Evolutionary conservation across 2,113 vertebrate species (phyloP).

Genomic region (Neodontobutis hainanensis): DNA sequence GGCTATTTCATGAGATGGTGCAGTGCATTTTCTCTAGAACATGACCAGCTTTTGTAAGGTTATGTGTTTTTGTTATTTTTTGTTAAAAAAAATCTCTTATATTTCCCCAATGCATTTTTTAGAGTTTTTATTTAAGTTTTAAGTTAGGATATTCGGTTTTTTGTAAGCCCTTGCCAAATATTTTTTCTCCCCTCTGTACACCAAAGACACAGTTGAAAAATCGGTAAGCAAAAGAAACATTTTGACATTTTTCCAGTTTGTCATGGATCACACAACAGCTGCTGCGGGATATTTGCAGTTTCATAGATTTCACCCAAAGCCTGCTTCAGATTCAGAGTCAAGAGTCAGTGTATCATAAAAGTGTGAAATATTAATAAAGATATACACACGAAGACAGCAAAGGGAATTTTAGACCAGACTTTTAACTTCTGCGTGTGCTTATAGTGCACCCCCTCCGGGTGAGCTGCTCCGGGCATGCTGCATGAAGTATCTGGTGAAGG

Average conservation of each 20-base stretch:
- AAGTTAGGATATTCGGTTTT: too few relatives aligned
- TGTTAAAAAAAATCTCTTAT: too few relatives aligned
- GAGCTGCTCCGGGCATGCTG: slow-evolving; percentile 9
- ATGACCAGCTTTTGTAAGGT: background rate
- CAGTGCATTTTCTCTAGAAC: slow-evolving; percentile 28
- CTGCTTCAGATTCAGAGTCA: slow-evolving; percentile 40
- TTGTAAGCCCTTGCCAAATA: too few relatives aligned
- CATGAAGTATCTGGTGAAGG: background rate
- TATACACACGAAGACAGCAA: slow-evolving; percentile 58
- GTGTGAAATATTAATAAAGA: slow-evolving; percentile 68
- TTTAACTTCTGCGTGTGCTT: slow-evolving; percentile 5
- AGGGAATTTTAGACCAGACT: slow-evolving; percentile 62
- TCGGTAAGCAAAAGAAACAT: slow-evolving; percentile 14
- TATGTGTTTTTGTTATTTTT: background rate
- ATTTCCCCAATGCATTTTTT: too few relatives aligned
- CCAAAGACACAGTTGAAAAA: background rate
- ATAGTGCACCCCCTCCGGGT: slow-evolving; percentile 17
- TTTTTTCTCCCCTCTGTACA: too few relatives aligned
- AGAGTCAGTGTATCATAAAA: slow-evolving; percentile 53
- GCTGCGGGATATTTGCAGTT: slow-evolving; percentile 52
- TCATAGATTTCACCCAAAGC: slow-evolving; percentile 49
- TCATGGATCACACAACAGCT: slow-evolving; percentile 63
- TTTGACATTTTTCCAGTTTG: slow-evolving; percentile 42
- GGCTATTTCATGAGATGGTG: slow-evolving; percentile 38
- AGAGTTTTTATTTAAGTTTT: too few relatives aligned